Conservation (phyloP, 2,113 vertebrate genomes). For the Hippocampus abdominalis region DNA sequence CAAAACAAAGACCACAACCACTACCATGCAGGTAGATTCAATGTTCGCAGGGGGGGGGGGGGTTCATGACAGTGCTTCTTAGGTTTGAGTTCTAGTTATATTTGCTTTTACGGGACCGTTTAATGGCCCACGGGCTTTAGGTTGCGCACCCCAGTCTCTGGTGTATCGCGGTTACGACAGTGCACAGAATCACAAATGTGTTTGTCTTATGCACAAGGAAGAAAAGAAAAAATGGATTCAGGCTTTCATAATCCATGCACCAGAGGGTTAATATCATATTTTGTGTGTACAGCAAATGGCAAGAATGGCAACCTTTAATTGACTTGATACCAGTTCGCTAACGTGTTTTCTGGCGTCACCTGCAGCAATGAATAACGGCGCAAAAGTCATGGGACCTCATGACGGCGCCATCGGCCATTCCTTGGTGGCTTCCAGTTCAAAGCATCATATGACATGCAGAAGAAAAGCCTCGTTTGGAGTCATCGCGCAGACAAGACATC, state of each 20-base stretch:
- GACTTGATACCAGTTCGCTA: neutral
- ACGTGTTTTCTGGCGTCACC: neutral
- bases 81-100: too few species aligned
- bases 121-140: too few species aligned
- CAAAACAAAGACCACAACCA: slow-evolving; percentile 53
- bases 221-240: too few species aligned
- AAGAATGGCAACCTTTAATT: neutral
- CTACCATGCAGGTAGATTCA: neutral
- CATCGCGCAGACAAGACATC: slow-evolving; percentile 11
- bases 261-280: too few species aligned
- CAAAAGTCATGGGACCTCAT: slow-evolving; percentile 20
- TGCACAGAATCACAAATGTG: too few species aligned
- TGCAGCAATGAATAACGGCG: neutral
- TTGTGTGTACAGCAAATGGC: too few species aligned
- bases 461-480: slow-evolving; percentile 11
- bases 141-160: too few species aligned
- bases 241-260: too few species aligned
- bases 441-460: slow-evolving; percentile 31
- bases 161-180: too few species aligned
- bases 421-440: slow-evolving; percentile 9
- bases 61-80: neutral
- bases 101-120: too few species aligned
- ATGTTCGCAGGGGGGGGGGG: neutral
- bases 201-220: too few species aligned
- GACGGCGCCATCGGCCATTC: slow-evolving; percentile 2